Conservation (phyloP, 2,888 invertebrate genomes). For the Spisula solida region DNA sequence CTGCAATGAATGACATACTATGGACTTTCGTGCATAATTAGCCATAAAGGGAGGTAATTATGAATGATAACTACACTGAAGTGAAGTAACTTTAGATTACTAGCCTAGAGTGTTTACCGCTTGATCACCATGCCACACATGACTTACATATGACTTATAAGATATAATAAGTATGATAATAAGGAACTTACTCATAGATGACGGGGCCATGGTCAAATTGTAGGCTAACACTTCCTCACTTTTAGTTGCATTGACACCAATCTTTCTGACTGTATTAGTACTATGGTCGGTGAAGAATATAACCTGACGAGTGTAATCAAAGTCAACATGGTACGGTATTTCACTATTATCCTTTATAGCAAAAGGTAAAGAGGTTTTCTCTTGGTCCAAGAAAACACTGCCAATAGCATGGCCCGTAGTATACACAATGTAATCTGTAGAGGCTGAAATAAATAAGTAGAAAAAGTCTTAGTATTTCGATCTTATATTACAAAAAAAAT, state of each 20-base stretch:
- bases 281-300: slow-evolving; percentile 91
- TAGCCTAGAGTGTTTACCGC: no score
- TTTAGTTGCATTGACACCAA: slow-evolving; percentile 30
- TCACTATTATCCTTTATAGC: slow-evolving; percentile 89
- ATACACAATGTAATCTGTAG: slow-evolving; percentile 93
- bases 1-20: no score
- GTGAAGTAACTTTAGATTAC: no score
- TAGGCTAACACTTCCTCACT: slow-evolving; percentile 27
- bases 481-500: no score
- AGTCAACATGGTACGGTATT: slow-evolving; percentile 97
- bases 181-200: background rate
- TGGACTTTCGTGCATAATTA: no score
- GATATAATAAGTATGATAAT: no score
- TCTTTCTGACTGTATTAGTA: slow-evolving; percentile 71
- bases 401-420: slow-evolving; percentile 97
- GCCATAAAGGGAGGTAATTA: no score
- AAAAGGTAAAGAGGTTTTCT: slow-evolving; percentile 91
- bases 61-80: no score
- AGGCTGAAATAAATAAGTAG: background rate
- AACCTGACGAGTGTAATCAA: slow-evolving; percentile 95
- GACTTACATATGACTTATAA: no score
- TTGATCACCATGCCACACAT: no score
- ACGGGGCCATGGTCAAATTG: background rate
- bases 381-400: slow-evolving; percentile 95
- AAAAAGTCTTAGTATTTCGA: no score